These are phyloP conservation scores for Caenorhabditis sinica DNA, from an alignment of 2,888 invertebrate genomes.

Conservation along the genomic window DNA sequence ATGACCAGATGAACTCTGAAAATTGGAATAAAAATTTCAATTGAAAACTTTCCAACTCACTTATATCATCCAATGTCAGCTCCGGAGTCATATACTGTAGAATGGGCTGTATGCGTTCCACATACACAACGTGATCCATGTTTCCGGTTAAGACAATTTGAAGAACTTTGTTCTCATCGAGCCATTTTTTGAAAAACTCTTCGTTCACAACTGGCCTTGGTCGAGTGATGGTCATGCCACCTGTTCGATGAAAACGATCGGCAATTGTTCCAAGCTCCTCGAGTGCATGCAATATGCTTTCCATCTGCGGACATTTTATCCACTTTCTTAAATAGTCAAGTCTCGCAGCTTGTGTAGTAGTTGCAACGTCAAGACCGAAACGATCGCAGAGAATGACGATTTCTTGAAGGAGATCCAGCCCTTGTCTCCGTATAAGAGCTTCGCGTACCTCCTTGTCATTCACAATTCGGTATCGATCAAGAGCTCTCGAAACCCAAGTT, in stretches of 20 bases:
- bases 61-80: slow-evolving; percentile 85
- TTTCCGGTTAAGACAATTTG: slow-evolving; percentile 81
- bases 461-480: slow-evolving; percentile 48
- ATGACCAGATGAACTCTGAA: slow-evolving; percentile 84
- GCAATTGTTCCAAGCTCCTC: slow-evolving; percentile 64
- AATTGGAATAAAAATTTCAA: background rate
- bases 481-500: slow-evolving; percentile 38
- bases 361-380: slow-evolving; percentile 45
- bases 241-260: slow-evolving; percentile 42
- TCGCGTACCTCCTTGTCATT: slow-evolving; percentile 63
- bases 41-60: slow-evolving; percentile 77
- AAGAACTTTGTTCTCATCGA: slow-evolving; percentile 65
- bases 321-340: slow-evolving; percentile 62
- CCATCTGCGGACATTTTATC: slow-evolving; percentile 68
- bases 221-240: slow-evolving; percentile 50
- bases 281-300: slow-evolving; percentile 56
- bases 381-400: slow-evolving; percentile 56
- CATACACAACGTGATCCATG: slow-evolving; percentile 86
- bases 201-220: slow-evolving; percentile 53
- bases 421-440: slow-evolving; percentile 46
- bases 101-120: slow-evolving; percentile 85
- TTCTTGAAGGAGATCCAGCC: slow-evolving; percentile 53
- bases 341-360: slow-evolving; percentile 38
- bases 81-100: slow-evolving; percentile 86
- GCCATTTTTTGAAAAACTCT: slow-evolving; percentile 62